Percentiles rank a stretch among this genome's conserved stretches.
These are phyloP conservation scores for Tanypteryx hageni DNA, from an alignment of 2,888 invertebrate genomes.

Conservation along the genomic window DNA sequence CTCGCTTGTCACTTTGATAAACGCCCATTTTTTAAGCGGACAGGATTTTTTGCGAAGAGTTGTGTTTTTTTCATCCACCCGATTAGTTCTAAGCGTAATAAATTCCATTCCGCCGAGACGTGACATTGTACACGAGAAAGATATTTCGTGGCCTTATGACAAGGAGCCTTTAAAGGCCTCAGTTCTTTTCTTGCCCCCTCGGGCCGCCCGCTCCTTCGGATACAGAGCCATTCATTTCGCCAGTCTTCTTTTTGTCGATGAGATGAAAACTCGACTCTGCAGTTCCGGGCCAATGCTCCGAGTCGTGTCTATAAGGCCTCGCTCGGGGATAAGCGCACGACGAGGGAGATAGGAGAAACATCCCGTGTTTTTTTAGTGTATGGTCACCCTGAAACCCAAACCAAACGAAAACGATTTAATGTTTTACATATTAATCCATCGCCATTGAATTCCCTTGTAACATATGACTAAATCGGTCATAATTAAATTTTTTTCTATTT, in stretches of 20 bases:
- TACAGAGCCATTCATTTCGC: slow-evolving; percentile 2
- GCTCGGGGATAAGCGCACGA: too few species aligned
- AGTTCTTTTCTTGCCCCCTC: background rate
- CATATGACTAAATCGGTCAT: too few species aligned
- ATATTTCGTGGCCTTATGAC: slow-evolving; percentile 34
- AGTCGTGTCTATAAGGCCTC: too few species aligned
- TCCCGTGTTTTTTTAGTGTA: too few species aligned
- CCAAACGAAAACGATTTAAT: too few species aligned
- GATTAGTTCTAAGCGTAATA: slow-evolving; percentile 17
- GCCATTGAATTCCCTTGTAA: too few species aligned
- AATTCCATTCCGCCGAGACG: background rate
- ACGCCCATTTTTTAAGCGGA: background rate
- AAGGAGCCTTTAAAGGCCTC: background rate
- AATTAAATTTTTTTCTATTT: too few species aligned
- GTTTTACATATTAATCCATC: too few species aligned
- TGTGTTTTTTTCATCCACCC: background rate
- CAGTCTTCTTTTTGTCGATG: background rate
- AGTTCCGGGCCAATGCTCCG: too few species aligned
- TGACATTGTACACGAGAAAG: background rate
- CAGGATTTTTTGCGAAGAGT: background rate
- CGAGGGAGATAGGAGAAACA: too few species aligned
- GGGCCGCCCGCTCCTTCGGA: background rate
- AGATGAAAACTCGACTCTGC: too few species aligned
- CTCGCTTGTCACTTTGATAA: background rate
- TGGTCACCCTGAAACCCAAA: too few species aligned